Evolutionary conservation across 2,113 vertebrate species (phyloP).

Genomic region (Bujurquina vittata): DNA sequence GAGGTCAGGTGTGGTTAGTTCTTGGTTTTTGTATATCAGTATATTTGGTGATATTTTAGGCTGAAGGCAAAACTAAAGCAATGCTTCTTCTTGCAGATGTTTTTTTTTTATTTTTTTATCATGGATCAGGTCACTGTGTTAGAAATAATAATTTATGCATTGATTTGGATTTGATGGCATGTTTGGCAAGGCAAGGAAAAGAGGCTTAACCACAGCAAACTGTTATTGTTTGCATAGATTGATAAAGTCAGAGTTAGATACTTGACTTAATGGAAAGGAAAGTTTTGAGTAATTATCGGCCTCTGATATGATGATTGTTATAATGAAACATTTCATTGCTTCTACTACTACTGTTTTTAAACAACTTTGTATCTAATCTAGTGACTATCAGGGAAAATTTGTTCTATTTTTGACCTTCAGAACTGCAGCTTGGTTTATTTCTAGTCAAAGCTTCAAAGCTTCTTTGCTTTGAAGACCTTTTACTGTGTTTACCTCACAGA

Average conservation of each 20-base stretch:
- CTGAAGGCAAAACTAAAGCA: not conserved
- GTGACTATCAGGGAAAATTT: not conserved
- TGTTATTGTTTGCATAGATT: not conserved
- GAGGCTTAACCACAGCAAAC: not conserved
- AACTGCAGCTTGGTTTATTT: not conserved
- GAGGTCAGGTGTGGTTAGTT: not conserved
- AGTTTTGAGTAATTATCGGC: not conserved
- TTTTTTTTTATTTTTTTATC: too few relatives aligned
- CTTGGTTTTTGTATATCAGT: not conserved
- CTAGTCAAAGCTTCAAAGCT: not conserved
- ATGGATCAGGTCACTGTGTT: not conserved
- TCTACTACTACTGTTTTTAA: not conserved
- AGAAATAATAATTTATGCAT: not conserved
- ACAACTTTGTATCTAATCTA: not conserved
- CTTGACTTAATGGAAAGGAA: not conserved
- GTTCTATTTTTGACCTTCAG: constrained; percentile 18
- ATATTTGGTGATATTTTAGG: constrained; percentile 10
- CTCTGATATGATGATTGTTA: not conserved
- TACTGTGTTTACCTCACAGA: not conserved
- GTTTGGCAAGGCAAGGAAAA: not conserved
- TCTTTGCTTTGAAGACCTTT: not conserved
- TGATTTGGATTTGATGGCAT: not conserved
- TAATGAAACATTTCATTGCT: not conserved
- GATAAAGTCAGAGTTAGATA: not conserved
- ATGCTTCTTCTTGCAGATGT: constrained; percentile 18